Percentiles rank a stretch among this genome's conserved stretches.
phyloP scores from a whole-genome alignment of 2,113 vertebrate species.

The Amblyopsis rosae region DNA sequence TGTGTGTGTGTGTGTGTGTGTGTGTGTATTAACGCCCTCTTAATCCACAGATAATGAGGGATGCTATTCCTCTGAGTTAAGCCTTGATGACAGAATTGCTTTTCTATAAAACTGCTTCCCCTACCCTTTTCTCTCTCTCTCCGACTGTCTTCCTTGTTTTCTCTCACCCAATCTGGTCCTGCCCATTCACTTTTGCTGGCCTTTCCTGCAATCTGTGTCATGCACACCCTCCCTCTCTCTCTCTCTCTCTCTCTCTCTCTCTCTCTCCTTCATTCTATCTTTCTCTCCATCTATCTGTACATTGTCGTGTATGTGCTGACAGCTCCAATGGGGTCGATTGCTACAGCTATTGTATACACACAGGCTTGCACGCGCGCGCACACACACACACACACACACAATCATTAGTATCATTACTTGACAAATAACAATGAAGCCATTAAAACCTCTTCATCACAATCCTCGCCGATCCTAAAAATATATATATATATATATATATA shows the following conservation, averaged over 20 bases:
- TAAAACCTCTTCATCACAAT: neutral
- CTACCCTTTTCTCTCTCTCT: too few relatives aligned
- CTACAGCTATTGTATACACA: neutral
- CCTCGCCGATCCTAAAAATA: too few relatives aligned
- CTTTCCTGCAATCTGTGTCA: neutral
- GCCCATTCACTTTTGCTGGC: neutral
- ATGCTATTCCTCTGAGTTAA: conserved; percentile 55
- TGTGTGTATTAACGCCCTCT: conserved; percentile 10
- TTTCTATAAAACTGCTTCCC: conserved; percentile 54
- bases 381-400: too few relatives aligned
- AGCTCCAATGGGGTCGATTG: conserved; percentile 63
- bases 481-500: too few relatives aligned
- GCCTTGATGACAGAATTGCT: conserved; percentile 60
- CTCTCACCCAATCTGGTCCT: too few relatives aligned
- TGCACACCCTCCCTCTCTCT: neutral
- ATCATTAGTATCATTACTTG: neutral
- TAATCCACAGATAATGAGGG: conserved; percentile 68
- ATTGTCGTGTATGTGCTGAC: conserved; percentile 64
- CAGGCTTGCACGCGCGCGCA: too few relatives aligned
- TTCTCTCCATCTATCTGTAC: conserved; percentile 17
- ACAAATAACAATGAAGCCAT: neutral
- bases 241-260: neutral
- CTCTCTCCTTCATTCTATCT: neutral
- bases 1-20: too few relatives aligned
- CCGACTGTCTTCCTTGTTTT: too few relatives aligned